Percentiles rank a stretch among this genome's conserved stretches.
Conservation (phyloP, 2,888 invertebrate genomes). For the Dolomedes plantarius region DNA sequence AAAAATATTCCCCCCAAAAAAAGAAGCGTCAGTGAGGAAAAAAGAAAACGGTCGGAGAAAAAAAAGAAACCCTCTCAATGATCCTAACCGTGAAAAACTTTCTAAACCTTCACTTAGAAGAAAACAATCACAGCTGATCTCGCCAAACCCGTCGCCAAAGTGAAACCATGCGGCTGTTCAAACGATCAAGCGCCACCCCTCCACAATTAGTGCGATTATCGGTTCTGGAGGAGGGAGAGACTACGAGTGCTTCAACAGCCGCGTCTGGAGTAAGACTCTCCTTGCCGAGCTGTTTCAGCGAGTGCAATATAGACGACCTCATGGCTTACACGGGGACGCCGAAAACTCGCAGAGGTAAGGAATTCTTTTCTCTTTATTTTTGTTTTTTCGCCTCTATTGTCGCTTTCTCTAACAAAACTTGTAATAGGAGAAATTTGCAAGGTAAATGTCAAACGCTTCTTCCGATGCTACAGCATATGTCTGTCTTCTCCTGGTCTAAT, state of each 20-base stretch:
- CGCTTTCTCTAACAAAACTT: background rate
- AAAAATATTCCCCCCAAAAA: background rate
- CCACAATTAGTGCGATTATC: conserved; percentile 52
- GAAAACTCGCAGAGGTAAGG: conserved; percentile 55
- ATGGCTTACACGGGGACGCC: conserved; percentile 64
- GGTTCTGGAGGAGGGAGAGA: conserved; percentile 42
- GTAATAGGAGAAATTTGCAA: too few relatives aligned
- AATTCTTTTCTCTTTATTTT: background rate
- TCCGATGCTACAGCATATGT: too few relatives aligned
- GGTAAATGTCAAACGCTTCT: too few relatives aligned
- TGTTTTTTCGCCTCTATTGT: background rate
- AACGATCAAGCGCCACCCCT: conserved; percentile 47
- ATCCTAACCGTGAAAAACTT: conserved; percentile 32
- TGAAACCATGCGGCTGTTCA: conserved; percentile 64
- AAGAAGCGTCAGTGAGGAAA: background rate
- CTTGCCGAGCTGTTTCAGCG: conserved; percentile 64
- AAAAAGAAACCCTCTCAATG: conserved; percentile 19
- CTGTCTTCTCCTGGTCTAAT: too few relatives aligned
- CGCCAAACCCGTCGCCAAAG: conserved; percentile 64
- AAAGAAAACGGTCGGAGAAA: conserved; percentile 5
- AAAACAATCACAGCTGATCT: conserved; percentile 38
- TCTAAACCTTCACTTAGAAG: background rate
- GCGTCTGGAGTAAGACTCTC: conserved; percentile 52
- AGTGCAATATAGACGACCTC: conserved; percentile 68
- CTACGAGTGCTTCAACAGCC: conserved; percentile 32